Percentiles rank a stretch among this genome's conserved stretches.
Conservation (phyloP, 2,113 vertebrate species). For the Phoxinus phoxinus region DNA sequence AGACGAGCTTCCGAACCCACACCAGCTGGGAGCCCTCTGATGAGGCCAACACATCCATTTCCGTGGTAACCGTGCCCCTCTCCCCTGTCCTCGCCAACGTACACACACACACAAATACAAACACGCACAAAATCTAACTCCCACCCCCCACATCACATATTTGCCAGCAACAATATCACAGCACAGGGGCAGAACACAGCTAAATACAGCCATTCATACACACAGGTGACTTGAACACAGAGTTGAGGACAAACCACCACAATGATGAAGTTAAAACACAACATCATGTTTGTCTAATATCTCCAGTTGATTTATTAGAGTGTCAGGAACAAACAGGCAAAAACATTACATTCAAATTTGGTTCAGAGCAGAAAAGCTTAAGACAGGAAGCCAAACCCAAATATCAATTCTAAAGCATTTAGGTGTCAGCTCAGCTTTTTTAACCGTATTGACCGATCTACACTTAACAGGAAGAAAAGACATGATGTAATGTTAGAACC, state of each 20-base stretch:
- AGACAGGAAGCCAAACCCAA: conserved; percentile 34
- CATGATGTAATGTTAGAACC: conserved; percentile 36
- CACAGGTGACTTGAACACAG: conserved; percentile 53
- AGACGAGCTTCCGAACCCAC: conserved; percentile 80
- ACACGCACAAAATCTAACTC: conserved; percentile 62
- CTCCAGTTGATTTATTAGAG: background rate
- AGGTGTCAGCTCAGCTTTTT: conserved; percentile 42
- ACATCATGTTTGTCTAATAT: conserved; percentile 12
- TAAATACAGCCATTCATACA: conserved; percentile 61
- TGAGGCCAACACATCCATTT: conserved; percentile 84
- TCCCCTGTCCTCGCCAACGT: conserved; percentile 26
- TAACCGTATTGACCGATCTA: conserved; percentile 41
- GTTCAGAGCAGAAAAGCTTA: conserved; percentile 30
- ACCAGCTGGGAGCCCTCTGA: conserved; percentile 84
- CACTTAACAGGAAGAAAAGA: conserved; percentile 44
- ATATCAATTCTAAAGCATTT: conserved; percentile 36
- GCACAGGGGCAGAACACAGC: conserved; percentile 66
- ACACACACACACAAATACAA: conserved; percentile 61
- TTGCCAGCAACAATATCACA: conserved; percentile 77
- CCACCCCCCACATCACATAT: conserved; percentile 59
- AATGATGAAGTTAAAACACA: conserved; percentile 43
- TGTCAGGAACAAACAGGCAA: conserved; percentile 6
- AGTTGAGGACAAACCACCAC: conserved; percentile 62
- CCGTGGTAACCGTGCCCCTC: conserved; percentile 78
- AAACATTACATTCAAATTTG: conserved; percentile 20